Conservation (phyloP, 2,888 invertebrate species). For the Watsonalla cultraria region DNA sequence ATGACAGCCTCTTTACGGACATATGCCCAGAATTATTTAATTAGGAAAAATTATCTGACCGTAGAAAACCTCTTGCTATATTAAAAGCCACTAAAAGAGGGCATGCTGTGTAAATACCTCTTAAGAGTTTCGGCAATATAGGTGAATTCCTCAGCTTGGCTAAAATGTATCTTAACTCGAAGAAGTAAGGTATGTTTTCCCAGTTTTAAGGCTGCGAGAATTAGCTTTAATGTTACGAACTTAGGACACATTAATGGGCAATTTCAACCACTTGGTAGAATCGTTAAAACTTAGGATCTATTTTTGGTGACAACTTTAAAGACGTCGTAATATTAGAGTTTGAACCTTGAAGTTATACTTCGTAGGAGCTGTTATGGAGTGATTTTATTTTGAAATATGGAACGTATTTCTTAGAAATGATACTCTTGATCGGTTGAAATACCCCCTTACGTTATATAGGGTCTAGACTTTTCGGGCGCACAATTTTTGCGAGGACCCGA, state of each 20-base stretch:
- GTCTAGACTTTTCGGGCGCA: too few species aligned
- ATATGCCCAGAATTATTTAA: not conserved
- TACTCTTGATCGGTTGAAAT: too few species aligned
- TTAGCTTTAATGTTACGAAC: not conserved
- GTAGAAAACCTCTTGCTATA: not conserved
- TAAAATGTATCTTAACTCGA: not conserved
- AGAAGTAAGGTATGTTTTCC: not conserved
- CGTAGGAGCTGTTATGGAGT: too few species aligned
- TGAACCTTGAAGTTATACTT: too few species aligned
- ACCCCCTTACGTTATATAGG: too few species aligned
- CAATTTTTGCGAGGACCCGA: too few species aligned
- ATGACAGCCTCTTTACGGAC: not conserved
- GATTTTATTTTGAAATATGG: too few species aligned
- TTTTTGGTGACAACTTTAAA: not conserved
- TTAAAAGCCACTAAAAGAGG: not conserved
- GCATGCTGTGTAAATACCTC: not conserved
- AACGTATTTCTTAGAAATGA: too few species aligned
- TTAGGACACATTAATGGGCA: not conserved
- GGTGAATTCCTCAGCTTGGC: not conserved
- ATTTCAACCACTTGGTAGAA: not conserved
- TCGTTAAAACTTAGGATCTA: not conserved
- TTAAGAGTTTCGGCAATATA: not conserved
- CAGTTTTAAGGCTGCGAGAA: not conserved
- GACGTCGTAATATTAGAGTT: too few species aligned
- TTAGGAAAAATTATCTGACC: not conserved